Conservation (phyloP, 2,888 invertebrate genomes). For the Drosophila helvetica region DNA sequence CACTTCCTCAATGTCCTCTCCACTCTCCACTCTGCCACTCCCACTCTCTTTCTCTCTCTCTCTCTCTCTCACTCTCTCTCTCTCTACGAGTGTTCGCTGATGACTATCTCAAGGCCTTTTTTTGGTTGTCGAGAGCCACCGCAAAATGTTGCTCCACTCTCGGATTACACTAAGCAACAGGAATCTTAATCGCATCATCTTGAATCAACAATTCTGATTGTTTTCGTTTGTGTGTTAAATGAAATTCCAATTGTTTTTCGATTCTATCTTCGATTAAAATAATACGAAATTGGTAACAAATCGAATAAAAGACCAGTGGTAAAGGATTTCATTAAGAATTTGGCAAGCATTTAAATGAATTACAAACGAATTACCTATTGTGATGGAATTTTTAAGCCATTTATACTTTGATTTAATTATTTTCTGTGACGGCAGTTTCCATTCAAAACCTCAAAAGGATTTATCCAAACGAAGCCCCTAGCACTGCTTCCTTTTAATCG, state of each 20-base stretch:
- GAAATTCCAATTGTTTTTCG: slow-evolving; percentile 33
- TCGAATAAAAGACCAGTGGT: neutral
- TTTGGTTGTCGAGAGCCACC: slow-evolving; percentile 25
- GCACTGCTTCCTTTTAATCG: no score
- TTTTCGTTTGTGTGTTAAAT: slow-evolving; percentile 3
- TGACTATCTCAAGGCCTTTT: slow-evolving; percentile 56
- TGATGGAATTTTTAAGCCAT: neutral
- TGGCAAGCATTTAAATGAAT: neutral
- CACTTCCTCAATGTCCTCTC: slow-evolving; percentile 59
- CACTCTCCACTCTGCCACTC: neutral
- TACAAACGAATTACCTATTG: neutral
- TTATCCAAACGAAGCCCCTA: no score
- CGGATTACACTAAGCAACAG: slow-evolving; percentile 60
- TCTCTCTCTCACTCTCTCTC: neutral
- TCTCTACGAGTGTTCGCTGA: slow-evolving; percentile 30
- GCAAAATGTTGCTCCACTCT: slow-evolving; percentile 31
- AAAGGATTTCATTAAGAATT: neutral
- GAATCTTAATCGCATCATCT: slow-evolving; percentile 32
- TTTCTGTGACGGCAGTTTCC: no score
- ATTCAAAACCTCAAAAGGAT: neutral
- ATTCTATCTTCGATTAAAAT: neutral
- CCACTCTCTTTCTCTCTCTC: neutral
- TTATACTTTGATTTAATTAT: no score
- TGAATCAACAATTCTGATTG: slow-evolving; percentile 32
- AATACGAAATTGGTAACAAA: neutral